Evolutionary conservation across 2,888 invertebrate species (phyloP).

Genomic region (Geotrupes spiniger): DNA sequence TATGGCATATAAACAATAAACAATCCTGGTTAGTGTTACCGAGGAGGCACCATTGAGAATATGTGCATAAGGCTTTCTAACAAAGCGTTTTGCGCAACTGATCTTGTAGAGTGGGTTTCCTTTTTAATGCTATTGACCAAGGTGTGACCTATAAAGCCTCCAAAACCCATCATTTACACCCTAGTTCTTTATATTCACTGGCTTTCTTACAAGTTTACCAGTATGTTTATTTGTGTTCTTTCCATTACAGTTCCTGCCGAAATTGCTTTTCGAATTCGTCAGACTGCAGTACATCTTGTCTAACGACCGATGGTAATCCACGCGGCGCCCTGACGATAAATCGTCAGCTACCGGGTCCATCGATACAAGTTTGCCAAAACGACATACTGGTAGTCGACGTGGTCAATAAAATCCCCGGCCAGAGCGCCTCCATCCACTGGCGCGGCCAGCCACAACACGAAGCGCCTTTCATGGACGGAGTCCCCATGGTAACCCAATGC

Average conservation of each 20-base stretch:
- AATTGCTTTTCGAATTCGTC: conserved; percentile 62
- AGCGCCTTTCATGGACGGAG: conserved; percentile 75
- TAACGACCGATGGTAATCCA: conserved; percentile 63
- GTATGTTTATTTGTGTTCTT: background rate
- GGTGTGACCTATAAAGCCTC: no score
- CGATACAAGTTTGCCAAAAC: conserved; percentile 66
- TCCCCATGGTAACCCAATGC: conserved; percentile 74
- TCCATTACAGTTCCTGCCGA: conserved; percentile 58
- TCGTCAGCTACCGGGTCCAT: conserved; percentile 62
- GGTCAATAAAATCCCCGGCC: conserved; percentile 65
- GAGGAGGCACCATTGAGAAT: no score
- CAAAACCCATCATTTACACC: no score
- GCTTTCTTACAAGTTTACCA: background rate
- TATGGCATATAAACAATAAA: no score
- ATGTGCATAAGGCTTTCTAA: no score
- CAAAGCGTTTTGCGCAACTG: no score
- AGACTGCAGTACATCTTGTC: conserved; percentile 61
- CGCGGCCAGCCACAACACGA: conserved; percentile 66
- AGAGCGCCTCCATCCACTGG: conserved; percentile 73
- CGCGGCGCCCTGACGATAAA: conserved; percentile 67
- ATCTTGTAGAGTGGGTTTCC: no score
- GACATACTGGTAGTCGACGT: conserved; percentile 74
- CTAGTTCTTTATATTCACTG: background rate
- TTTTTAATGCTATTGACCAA: no score
- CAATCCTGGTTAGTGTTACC: no score